Evolutionary conservation across 1,140 invertebrate genomes (phyloP), one percentile per base, ranked within the genome.

Genomic region (Ylistrum balloti): DNA sequence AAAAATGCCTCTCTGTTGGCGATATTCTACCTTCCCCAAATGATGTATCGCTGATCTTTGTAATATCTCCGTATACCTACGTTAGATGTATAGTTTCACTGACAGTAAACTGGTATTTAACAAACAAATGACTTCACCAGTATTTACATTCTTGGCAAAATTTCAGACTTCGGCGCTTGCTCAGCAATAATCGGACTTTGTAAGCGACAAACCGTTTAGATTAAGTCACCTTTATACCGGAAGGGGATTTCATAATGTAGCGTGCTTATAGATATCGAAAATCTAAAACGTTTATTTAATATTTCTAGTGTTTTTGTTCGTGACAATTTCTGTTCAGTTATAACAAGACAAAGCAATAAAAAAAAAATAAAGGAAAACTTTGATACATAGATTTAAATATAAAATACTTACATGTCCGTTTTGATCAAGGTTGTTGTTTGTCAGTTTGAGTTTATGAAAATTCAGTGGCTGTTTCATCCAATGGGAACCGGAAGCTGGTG

Each of bases 391-490:
- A 20, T 3, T 32, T 0, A 33, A 35, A 38, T 33, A 38, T 45
- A n/a, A 56, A 28, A 20, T 88, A 96, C 95, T 95, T 91, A 96
- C 95, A 92, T 96, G 95, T 94, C 95, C 95, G 89, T 95, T 95
- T 90, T 95, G 95, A 86, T 95, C 95, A 33, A 95, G 91, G 90
- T 95, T 95, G 92, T 99, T 99, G 95, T 99, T 99, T 0, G 99
- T 99, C 13, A 99, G 96, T 96, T 99, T 99, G 0, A 99, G 98
- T 97, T 99, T 99, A 33, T 98, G 98, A 95, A 99, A 99, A 0
- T 98, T 98, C 38, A 99, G 98, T 0, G 97, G 97, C 93, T 99
- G 98, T 95, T 99, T 99, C 98, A 99, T 99, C 99, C 99, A 99
- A 95, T 99, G 98, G 0, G 98, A 98, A 0, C 99, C 99, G 94